These are phyloP conservation scores for Indicator indicator DNA, from an alignment of 2,113 vertebrate species.

Conservation along the genomic window DNA sequence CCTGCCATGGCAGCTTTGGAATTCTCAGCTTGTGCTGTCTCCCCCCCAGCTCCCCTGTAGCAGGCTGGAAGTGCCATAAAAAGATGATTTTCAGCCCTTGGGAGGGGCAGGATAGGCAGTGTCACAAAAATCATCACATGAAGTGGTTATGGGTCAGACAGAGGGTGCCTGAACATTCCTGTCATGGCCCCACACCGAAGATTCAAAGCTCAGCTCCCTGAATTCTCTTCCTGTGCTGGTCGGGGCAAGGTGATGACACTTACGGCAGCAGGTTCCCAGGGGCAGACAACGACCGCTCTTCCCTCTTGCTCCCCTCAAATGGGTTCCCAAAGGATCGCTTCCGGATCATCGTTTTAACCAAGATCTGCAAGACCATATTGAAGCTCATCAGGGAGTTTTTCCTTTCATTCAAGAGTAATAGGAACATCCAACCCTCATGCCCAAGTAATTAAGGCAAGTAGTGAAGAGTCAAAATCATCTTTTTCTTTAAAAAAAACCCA, in stretches of 20 bases:
- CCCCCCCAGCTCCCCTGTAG: not conserved
- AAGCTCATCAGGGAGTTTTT: not conserved
- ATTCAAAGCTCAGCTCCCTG: not conserved
- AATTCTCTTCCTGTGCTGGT: not conserved
- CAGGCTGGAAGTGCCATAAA: not conserved
- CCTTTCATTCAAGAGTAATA: not conserved
- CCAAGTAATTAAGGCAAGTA: not conserved
- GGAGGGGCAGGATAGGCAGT: not conserved
- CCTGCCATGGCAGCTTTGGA: not conserved
- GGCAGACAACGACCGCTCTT: constrained; percentile 83
- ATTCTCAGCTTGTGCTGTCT: fast-evolving
- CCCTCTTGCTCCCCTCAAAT: constrained; percentile 89
- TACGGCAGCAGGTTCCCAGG: constrained; percentile 85
- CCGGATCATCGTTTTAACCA: constrained; percentile 97
- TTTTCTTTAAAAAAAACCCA: not conserved
- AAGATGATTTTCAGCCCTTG: not conserved
- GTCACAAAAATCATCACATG: not conserved
- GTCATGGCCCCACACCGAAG: fast-evolving
- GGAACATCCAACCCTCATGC: not conserved
- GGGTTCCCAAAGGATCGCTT: constrained; percentile 98
- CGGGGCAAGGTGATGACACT: constrained; percentile 38
- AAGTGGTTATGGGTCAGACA: not conserved
- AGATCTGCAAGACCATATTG: constrained; percentile 80
- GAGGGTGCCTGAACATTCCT: fast-evolving
- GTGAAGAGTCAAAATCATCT: not conserved